Percentiles rank a stretch among this genome's conserved stretches.
Conservation (phyloP, 1,140 invertebrate species). For the Stegodyphus mimosarum region DNA sequence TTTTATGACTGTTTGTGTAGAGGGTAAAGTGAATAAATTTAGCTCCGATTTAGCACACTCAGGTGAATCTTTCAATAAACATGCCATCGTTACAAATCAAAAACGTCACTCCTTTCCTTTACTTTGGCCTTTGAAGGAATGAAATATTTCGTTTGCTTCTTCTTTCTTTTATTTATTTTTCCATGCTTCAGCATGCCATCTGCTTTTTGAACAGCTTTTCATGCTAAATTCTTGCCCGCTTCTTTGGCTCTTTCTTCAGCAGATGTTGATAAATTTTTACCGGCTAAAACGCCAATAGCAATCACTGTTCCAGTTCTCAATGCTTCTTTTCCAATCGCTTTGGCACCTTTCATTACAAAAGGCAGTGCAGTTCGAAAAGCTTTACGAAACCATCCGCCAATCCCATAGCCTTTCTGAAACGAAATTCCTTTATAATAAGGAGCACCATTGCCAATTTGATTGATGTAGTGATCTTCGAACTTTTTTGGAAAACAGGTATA, state of each 20-base stretch:
- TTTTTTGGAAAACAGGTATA: no score
- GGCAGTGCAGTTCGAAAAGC: background rate
- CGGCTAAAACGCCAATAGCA: background rate
- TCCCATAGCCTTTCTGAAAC: no score
- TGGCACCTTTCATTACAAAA: background rate
- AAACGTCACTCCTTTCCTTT: background rate
- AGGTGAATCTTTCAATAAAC: background rate
- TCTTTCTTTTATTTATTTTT: background rate
- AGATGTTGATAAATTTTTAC: background rate
- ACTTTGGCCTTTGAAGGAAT: background rate
- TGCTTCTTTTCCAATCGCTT: slow-evolving; percentile 1
- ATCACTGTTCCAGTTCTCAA: background rate
- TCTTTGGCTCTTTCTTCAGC: slow-evolving; percentile 13
- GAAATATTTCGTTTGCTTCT: background rate
- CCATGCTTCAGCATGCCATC: background rate
- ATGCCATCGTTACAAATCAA: background rate
- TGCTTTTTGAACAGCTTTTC: slow-evolving; percentile 14
- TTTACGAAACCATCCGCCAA: background rate
- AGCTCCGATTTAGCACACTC: slow-evolving; percentile 5
- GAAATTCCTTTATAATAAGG: no score
- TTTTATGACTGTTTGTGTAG: slow-evolving; percentile 13
- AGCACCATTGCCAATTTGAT: no score
- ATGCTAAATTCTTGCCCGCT: slow-evolving; percentile 3
- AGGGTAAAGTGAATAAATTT: slow-evolving; percentile 11
- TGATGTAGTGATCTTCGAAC: no score